These are phyloP conservation scores for Adoxophyes honmai DNA, from an alignment of 1,140 invertebrate species.

Conservation along the genomic window DNA sequence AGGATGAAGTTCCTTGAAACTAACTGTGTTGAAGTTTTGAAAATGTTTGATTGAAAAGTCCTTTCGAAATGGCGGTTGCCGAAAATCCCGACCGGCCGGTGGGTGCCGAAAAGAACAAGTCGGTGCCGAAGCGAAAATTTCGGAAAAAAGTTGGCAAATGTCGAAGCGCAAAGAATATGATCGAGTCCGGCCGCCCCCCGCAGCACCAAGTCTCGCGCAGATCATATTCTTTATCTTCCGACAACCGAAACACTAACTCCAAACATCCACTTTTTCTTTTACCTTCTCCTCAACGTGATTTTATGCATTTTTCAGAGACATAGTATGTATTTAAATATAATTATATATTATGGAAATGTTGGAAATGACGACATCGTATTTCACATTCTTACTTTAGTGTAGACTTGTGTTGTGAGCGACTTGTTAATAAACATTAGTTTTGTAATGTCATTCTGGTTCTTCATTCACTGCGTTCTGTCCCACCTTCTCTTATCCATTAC, in stretches of 20 bases:
- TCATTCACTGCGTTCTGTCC: conserved; percentile 48
- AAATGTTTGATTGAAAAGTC: conserved; percentile 67
- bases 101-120: conserved; percentile 41
- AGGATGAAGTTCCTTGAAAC: conserved; percentile 78
- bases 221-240: conserved; percentile 69
- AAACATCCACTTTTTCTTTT: conserved; percentile 7
- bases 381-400: conserved; percentile 50
- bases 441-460: conserved; percentile 57
- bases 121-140: conserved; percentile 43
- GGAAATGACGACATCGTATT: conserved; percentile 36
- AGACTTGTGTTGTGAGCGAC: conserved; percentile 69
- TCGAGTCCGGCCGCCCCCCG: conserved; percentile 34
- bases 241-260: conserved; percentile 26
- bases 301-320: conserved; percentile 52
- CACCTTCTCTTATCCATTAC: conserved; percentile 46
- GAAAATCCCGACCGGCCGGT: conserved; percentile 49
- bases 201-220: conserved; percentile 43
- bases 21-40: conserved; percentile 75
- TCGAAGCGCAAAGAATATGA: conserved; percentile 67
- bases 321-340: conserved; percentile 50
- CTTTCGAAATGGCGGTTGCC: conserved; percentile 61
- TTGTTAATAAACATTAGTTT: conserved; percentile 73
- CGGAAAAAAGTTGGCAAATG: conserved; percentile 33
- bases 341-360: conserved; percentile 50
- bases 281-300: conserved; percentile 33